A percentile compares a stretch with the other conserved stretches of the same genome.
Conservation (phyloP, 2,113 vertebrate genomes). For the Suricata suricatta region DNA sequence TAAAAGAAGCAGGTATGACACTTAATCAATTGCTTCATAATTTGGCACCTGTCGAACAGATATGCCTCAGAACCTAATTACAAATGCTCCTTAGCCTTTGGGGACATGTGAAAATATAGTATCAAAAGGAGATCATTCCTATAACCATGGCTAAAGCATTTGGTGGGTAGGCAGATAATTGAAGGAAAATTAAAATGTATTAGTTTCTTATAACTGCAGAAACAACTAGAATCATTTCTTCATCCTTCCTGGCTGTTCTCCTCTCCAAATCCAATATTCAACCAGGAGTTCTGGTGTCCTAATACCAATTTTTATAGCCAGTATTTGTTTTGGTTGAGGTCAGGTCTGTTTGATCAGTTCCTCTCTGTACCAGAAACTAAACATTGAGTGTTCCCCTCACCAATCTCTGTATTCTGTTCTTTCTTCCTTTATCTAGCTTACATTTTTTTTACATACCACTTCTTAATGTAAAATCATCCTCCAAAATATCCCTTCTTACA, state of each 20-base stretch:
- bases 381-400: not conserved
- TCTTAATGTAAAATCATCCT: not conserved
- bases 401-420: not conserved
- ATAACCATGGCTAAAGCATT: not conserved
- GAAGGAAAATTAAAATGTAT: slow-evolving; percentile 10
- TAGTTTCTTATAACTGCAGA: not conserved
- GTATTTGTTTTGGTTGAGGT: not conserved
- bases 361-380: not conserved
- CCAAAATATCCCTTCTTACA: not conserved
- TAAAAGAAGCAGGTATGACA: not conserved
- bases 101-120: not conserved
- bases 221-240: not conserved
- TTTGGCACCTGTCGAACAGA: not conserved
- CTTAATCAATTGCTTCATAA: slow-evolving; percentile 23
- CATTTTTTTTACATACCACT: not conserved
- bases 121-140: not conserved
- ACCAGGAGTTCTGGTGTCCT: not conserved
- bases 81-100: slow-evolving; percentile 1
- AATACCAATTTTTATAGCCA: not conserved
- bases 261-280: not conserved
- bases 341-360: not conserved
- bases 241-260: not conserved
- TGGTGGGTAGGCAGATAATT: not conserved
- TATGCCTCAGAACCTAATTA: not conserved
- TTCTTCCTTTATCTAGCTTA: not conserved